Base-by-base conservation (phyloP, 2,888 invertebrate species). In the Pomacea canaliculata region DNA sequence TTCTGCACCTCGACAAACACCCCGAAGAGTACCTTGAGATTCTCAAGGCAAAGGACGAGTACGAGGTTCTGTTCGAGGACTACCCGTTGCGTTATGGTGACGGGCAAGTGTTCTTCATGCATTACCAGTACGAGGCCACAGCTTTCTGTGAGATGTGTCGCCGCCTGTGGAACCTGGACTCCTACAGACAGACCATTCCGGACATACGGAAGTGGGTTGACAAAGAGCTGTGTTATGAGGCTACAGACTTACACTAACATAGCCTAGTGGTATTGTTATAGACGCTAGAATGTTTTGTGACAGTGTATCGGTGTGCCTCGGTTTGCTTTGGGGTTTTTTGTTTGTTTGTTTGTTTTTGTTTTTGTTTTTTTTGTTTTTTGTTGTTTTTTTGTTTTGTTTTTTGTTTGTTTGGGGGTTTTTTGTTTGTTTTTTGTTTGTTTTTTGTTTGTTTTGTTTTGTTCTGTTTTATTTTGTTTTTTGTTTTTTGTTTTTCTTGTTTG, bases 131-230 rank as follows among this genome's bases (percentile, higher is more conserved):
- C 46, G 77, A 78, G 27, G 60, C 70, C 13, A 56, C 56, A 46
- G 67, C 78, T 0, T 63, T 76, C 68, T 80, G 80, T 66, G 71
- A 79, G 37, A 12, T 79, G n/a, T 80, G 80, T 71, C 77, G 77
- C n/a, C 60, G 77, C n/a, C 63, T 80, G 66, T 80, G 80, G 80
- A 76, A 80, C 46, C 16, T 78, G 49, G 67, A 80, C 46, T 51
- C 62, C 13, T 75, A 78, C 56, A 23, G 71, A 46, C 63, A 75
- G 37, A 67, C 59, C n/a, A 49, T 70, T n/a, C 71, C 75, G 10
- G 69, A 72, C 23, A 71, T 78, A 16, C 7, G 18, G 7, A 48
- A 37, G 18, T 78, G 77, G 77, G 60, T 74, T 48, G 49, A 66
- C 3, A 18, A 8, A 16, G 71, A 63, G n/a, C 19, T 63, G 19